These are phyloP conservation scores for Pseudeuparius sepicola DNA, from an alignment of 2,888 invertebrate genomes.

Conservation along the genomic window DNA sequence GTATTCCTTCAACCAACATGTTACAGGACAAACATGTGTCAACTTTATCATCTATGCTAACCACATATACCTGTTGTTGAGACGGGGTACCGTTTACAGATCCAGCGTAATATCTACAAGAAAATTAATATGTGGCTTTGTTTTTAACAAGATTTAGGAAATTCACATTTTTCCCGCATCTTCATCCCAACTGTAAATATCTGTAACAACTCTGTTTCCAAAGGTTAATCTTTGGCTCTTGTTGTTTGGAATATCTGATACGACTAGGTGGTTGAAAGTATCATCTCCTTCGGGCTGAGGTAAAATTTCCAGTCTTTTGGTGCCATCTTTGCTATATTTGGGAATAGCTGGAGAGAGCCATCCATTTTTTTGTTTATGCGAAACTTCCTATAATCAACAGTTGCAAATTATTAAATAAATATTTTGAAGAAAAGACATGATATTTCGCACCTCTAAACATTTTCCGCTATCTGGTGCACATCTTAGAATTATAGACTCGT, in stretches of 20 bases:
- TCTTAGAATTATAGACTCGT: conserved; percentile 35
- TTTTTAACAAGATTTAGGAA: too few species aligned
- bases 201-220: conserved; percentile 50
- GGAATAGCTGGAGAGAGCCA: conserved; percentile 59
- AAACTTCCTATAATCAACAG: conserved; percentile 33
- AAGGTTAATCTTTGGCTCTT: conserved; percentile 42
- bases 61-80: conserved; percentile 55
- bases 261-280: conserved; percentile 31
- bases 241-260: conserved; percentile 23
- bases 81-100: conserved; percentile 55
- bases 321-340: conserved; percentile 42
- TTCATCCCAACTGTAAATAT: conserved; percentile 54
- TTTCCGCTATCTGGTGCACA: conserved; percentile 21
- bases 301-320: conserved; percentile 27
- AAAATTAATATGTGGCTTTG: too few species aligned
- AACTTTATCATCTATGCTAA: conserved; percentile 24
- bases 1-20: conserved; percentile 42
- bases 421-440: conserved; percentile 5
- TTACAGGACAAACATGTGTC: conserved; percentile 60
- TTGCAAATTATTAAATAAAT: conserved; percentile 8
- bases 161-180: conserved; percentile 46
- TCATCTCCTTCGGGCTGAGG: conserved; percentile 30
- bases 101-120: conserved; percentile 60
- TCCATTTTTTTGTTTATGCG: conserved; percentile 51
- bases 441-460: conserved; percentile 24